A percentile compares a stretch with the other conserved stretches of the same genome.
These are phyloP conservation scores for Myrmecobius fasciatus DNA, from an alignment of 2,113 vertebrate species.

Conservation along the genomic window DNA sequence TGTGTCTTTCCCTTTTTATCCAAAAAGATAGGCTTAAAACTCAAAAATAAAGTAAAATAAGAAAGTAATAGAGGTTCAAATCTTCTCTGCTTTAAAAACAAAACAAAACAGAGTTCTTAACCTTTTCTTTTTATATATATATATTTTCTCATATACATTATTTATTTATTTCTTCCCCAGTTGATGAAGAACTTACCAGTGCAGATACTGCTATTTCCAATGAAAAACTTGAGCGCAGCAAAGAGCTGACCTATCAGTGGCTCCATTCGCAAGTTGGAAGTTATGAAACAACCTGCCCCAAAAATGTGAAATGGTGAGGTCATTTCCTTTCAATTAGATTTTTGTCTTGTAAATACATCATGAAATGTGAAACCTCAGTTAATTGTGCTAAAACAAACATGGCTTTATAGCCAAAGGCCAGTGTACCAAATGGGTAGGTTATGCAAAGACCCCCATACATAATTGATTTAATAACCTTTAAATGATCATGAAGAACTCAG, in stretches of 20 bases:
- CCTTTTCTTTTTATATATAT: neutral
- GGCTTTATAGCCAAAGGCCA: constrained; percentile 70
- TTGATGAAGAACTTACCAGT: constrained; percentile 67
- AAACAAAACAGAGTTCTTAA: neutral
- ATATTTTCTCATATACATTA: constrained; percentile 59
- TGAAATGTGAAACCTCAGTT: constrained; percentile 80
- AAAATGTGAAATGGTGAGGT: constrained; percentile 86
- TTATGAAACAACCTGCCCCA: constrained; percentile 78
- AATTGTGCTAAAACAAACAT: constrained; percentile 79
- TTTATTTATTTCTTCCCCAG: constrained; percentile 82
- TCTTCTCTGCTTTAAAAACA: neutral
- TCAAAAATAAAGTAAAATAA: constrained; percentile 29
- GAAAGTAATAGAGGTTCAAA: neutral
- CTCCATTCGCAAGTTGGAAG: constrained; percentile 82
- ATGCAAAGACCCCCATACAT: constrained; percentile 45
- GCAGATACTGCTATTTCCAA: constrained; percentile 50
- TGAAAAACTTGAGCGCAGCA: constrained; percentile 78
- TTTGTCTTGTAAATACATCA: constrained; percentile 73
- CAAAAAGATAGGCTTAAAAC: constrained; percentile 29
- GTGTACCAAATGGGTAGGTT: neutral
- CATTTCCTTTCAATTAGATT: constrained; percentile 80
- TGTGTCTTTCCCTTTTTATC: constrained; percentile 16
- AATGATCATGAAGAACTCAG: constrained; percentile 56
- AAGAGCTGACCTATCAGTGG: constrained; percentile 85
- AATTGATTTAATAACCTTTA: constrained; percentile 53